Percentiles rank a stretch among this genome's conserved stretches.
phyloP scores from a whole-genome alignment of 1,140 invertebrate genomes.

The Drosophila teissieri region DNA sequence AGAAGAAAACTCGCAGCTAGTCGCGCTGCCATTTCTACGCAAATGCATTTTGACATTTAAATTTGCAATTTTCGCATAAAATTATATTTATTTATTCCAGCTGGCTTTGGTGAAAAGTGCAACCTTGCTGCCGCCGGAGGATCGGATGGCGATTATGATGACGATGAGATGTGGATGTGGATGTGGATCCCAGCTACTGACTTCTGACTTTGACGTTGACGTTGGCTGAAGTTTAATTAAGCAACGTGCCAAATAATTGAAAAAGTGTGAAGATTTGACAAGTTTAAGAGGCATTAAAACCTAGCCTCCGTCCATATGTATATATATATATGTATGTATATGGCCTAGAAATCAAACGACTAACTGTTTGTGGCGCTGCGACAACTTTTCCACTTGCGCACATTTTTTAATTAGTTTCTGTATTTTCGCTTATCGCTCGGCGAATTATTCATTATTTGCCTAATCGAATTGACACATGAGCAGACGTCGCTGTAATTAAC shows the following conservation, averaged over 20 bases:
- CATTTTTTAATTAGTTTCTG: constrained; percentile 47
- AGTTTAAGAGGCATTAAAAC: constrained; percentile 82
- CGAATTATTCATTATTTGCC: constrained; percentile 63
- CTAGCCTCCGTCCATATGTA: not conserved
- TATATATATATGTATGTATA: not conserved
- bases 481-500: constrained; percentile 48
- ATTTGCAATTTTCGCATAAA: constrained; percentile 83
- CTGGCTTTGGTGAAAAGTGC: constrained; percentile 63
- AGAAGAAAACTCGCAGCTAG: not conserved
- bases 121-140: constrained; percentile 53
- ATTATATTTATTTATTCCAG: constrained; percentile 68
- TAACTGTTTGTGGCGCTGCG: constrained; percentile 38
- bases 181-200: constrained; percentile 59
- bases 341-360: constrained; percentile 68
- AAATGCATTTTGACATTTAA: constrained; percentile 83
- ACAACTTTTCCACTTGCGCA: constrained; percentile 38
- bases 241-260: constrained; percentile 81
- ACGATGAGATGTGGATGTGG: constrained; percentile 49
- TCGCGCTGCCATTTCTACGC: constrained; percentile 58
- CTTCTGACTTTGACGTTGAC: constrained; percentile 77
- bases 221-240: constrained; percentile 83
- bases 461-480: constrained; percentile 75
- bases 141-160: constrained; percentile 35
- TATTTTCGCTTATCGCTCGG: constrained; percentile 31
- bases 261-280: constrained; percentile 84